These are phyloP conservation scores for Brachyistius frenatus DNA, from an alignment of 2,113 vertebrate species.

Conservation along the genomic window DNA sequence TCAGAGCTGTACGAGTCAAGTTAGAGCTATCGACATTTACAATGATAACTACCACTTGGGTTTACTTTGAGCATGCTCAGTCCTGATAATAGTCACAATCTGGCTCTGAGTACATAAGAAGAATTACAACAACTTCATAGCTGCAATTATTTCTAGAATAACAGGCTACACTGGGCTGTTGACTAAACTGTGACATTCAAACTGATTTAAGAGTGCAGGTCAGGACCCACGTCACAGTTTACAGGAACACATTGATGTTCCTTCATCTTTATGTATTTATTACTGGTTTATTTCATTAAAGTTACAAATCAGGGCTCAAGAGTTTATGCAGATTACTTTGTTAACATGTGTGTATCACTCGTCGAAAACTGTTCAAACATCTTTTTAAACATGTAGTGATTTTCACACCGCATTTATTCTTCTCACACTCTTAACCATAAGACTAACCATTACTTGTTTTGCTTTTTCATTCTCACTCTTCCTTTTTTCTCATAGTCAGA, in stretches of 20 bases:
- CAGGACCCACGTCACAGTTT: not conserved
- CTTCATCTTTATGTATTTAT: conserved; percentile 12
- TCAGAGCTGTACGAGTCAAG: conserved; percentile 9
- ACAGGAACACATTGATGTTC: conserved; percentile 8
- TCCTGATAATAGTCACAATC: not conserved
- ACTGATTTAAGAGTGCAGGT: not conserved
- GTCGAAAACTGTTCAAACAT: conserved; percentile 3
- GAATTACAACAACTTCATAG: not conserved
- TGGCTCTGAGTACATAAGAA: not conserved
- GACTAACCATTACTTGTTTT: conserved; percentile 59
- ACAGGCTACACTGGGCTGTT: not conserved
- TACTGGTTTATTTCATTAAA: not conserved
- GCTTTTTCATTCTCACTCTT: conserved; percentile 38
- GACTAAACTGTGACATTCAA: not conserved
- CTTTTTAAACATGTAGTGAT: conserved; percentile 17
- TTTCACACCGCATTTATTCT: not conserved
- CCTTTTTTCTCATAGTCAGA: conserved; percentile 15
- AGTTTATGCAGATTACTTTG: conserved; percentile 13
- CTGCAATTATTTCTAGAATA: not conserved
- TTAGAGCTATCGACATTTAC: conserved; percentile 16
- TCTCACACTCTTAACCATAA: conserved; percentile 52
- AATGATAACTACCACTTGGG: not conserved
- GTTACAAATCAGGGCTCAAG: not conserved
- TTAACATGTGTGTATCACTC: conserved; percentile 31
- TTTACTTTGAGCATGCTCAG: not conserved